Evolutionary conservation across 2,113 vertebrate species (phyloP).

Genomic region (Mellivora capensis): DNA sequence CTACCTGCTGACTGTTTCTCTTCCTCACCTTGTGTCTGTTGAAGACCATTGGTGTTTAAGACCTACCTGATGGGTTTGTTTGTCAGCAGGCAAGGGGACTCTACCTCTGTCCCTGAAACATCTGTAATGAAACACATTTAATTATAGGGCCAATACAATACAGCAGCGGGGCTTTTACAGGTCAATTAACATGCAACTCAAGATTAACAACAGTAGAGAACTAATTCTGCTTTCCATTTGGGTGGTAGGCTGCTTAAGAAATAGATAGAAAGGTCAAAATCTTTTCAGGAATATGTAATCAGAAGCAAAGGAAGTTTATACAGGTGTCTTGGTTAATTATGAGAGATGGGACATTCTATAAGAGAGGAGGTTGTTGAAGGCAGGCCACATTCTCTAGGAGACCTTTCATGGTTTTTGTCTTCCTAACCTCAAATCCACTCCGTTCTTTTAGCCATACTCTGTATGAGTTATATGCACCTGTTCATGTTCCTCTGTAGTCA

Average conservation of each 20-base stretch:
- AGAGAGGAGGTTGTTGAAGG: not conserved
- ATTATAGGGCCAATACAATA: constrained; percentile 76
- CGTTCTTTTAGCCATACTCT: not conserved
- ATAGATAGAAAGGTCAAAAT: not conserved
- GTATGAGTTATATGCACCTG: not conserved
- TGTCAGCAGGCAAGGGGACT: constrained; percentile 6
- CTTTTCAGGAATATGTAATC: not conserved
- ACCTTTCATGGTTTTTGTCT: not conserved
- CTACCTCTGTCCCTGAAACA: constrained; percentile 69
- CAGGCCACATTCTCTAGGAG: not conserved
- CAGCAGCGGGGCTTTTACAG: constrained; percentile 70
- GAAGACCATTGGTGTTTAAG: constrained; percentile 20
- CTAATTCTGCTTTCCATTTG: constrained; percentile 75
- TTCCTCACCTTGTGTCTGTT: not conserved
- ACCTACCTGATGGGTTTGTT: constrained; percentile 26
- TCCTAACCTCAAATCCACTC: not conserved
- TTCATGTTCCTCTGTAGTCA: not conserved
- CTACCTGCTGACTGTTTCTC: not conserved
- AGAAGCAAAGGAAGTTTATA: not conserved
- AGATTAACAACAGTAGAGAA: constrained; percentile 72
- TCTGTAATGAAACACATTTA: constrained; percentile 79
- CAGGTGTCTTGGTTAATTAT: not conserved
- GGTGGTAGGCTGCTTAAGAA: not conserved
- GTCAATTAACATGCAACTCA: constrained; percentile 77
- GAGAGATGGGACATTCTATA: not conserved